These are phyloP conservation scores for Sphenodon punctatus DNA, from an alignment of 2,797 vertebrate genomes.

Conservation along the genomic window DNA sequence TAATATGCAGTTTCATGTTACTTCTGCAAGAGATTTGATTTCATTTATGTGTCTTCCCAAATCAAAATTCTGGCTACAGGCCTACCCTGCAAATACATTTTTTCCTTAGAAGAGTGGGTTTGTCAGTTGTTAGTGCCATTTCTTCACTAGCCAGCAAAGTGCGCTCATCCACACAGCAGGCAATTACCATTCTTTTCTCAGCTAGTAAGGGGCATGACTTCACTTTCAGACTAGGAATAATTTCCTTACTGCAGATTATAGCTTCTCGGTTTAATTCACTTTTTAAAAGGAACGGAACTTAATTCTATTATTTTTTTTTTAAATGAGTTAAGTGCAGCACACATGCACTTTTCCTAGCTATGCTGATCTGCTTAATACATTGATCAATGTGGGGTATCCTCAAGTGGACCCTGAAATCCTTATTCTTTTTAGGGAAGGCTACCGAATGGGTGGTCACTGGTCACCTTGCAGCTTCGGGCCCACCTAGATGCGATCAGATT, in stretches of 20 bases:
- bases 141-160: constrained; percentile 62
- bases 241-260: constrained; percentile 28
- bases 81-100: constrained; percentile 60
- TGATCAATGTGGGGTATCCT: too few species aligned
- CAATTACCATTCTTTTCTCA: constrained; percentile 65
- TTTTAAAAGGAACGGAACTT: constrained; percentile 43
- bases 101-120: constrained; percentile 50
- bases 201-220: constrained; percentile 63
- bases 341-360: too few species aligned
- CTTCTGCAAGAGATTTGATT: constrained; percentile 68
- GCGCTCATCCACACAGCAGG: constrained; percentile 30
- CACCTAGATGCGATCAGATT: too few species aligned
- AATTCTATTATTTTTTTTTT: too few species aligned
- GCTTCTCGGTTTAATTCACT: constrained; percentile 42
- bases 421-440: too few species aligned
- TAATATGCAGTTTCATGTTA: constrained; percentile 61
- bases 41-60: constrained; percentile 66
- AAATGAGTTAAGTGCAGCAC: too few species aligned
- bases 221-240: constrained; percentile 50
- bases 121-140: constrained; percentile 57
- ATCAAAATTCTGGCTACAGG: constrained; percentile 54
- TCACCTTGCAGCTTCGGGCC: too few species aligned
- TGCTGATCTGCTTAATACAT: too few species aligned
- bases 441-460: too few species aligned
- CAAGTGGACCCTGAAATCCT: too few species aligned